Base-by-base conservation (phyloP, 2,888 invertebrate genomes). In the Drosophila mimica region DNA sequence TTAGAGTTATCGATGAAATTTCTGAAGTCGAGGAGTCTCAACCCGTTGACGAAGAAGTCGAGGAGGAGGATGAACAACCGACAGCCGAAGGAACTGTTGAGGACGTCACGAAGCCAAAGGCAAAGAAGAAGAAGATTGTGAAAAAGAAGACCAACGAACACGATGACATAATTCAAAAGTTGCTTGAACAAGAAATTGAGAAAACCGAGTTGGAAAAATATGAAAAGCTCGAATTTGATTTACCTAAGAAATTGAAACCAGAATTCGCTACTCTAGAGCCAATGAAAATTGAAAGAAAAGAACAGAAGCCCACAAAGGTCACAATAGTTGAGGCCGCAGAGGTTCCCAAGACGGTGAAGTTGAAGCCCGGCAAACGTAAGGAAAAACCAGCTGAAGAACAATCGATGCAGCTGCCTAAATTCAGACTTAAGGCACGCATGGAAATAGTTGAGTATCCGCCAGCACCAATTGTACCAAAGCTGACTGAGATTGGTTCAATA, bases 361-460 rank as follows among this genome's bases (percentile, higher is more conserved):
- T 97, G 15, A 96, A 94, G 87, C 88, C 92, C 31, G 76, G 84
- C 0, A 93, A 93, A 76, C 91, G 91, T 6, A 92, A 92, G 76
- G 92, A 92, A 38, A 92, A 95, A 87, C 94, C 95, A 1, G 76
- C 91, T 4, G 93, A 94, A 48, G 93, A 94, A 62, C 94, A 94
- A 56, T 94, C 94, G 82, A 91, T 95, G 48, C 95, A 96, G 0
- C 95, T 96, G 91, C 94, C 96, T 25, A 94, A 96, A 88, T 92
- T 93, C 66, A 88, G 91, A n/a, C 93, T 97, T 0, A 96, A 96
- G 88, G 96, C 96, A 88, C 94, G 96, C 67, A 95, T 97, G 57
- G 94, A 93, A 52, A 94, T 94, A 70, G 92, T 93, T 31, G 95
- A 95, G 82, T 96, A 95, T 94, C 96, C 96, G 25, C 95, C 96